Base-by-base conservation (phyloP, 2,113 vertebrate genomes). In the Lepidiolamprologus cunningtoni region DNA sequence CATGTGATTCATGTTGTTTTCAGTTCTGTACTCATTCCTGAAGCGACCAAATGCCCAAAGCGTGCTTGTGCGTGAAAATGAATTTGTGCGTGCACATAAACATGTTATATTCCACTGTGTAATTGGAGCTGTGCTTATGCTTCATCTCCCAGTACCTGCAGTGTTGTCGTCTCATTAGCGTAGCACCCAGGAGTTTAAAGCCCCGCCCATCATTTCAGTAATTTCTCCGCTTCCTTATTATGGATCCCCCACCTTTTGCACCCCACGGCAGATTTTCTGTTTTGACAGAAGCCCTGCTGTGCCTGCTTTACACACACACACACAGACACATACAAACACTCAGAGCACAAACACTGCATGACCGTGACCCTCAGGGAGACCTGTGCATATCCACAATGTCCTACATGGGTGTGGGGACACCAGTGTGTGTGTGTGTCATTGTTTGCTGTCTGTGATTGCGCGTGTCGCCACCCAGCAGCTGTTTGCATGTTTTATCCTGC, bases 381-480 rank as follows among this genome's bases (percentile, higher is more conserved):
- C 89, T 16, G 54, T 88, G 89, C 89, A 86, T 73, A 90, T 87
- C 82, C 87, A 91, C 89, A 87, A 92, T 89, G 89, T 94, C 89
- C 86, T 86, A 73, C 16, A 42, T 92, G 89, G 89, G 57, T 80
- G 61, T 13, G 83, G 80, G 88, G 90, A 82, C 86, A 86, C 63
- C 86, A 89, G 90, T 90, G 92, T 66, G 89, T 87, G 92, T 88
- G 92, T 89, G 93, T 87, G 89, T 87, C 91, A 94, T 95, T 96
- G 94, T 95, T 94, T 95, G 94, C 84, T 50, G 84, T 91, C 73
- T 91, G 87, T 94, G 93, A 89, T 91, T 91, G 89, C 80, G 78
- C 45, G 83, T 90, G 86, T 89, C 94, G 93, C 93, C 92, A 95
- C 90, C 90, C 84, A 33, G 93, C 95, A 95, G 94, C 94, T 94